Evolutionary conservation across 2,888 invertebrate genomes (phyloP).

Genomic region (Cyclophora albipunctata): DNA sequence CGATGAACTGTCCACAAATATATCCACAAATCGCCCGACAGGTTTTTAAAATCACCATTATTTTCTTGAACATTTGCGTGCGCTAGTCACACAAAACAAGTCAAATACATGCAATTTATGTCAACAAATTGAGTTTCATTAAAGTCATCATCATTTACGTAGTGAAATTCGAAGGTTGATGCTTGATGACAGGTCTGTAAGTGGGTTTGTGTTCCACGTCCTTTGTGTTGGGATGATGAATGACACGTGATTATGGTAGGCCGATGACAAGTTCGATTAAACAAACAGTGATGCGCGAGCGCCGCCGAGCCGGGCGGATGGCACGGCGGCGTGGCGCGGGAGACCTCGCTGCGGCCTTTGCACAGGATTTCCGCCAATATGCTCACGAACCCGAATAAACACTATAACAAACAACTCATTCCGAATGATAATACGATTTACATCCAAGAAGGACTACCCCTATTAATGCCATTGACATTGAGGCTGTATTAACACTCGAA

Average conservation of each 20-base stretch:
- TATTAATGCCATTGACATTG: slow-evolving; percentile 3
- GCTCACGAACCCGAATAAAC: slow-evolving; percentile 47
- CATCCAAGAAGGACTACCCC: not conserved
- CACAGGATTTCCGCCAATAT: slow-evolving; percentile 68
- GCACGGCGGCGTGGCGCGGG: slow-evolving; percentile 39
- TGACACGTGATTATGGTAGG: slow-evolving; percentile 25
- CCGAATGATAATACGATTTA: not conserved
- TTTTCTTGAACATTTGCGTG: no score
- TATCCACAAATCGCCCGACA: no score
- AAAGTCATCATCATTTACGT: slow-evolving; percentile 4
- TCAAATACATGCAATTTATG: not conserved
- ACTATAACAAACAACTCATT: slow-evolving; percentile 25
- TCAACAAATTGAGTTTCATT: not conserved
- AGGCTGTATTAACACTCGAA: no score
- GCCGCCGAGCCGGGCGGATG: slow-evolving; percentile 23
- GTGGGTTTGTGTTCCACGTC: slow-evolving; percentile 11
- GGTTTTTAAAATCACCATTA: no score
- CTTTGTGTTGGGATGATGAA: slow-evolving; percentile 15
- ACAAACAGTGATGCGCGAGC: slow-evolving; percentile 28
- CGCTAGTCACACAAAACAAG: no score
- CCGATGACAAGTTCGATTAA: slow-evolving; percentile 26
- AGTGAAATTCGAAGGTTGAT: slow-evolving; percentile 3
- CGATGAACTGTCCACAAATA: no score
- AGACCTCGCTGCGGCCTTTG: slow-evolving; percentile 43
- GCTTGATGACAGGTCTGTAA: slow-evolving; percentile 9